Evolutionary conservation across 2,797 vertebrate genomes (phyloP).

Genomic region (Peromyscus aztecus): DNA sequence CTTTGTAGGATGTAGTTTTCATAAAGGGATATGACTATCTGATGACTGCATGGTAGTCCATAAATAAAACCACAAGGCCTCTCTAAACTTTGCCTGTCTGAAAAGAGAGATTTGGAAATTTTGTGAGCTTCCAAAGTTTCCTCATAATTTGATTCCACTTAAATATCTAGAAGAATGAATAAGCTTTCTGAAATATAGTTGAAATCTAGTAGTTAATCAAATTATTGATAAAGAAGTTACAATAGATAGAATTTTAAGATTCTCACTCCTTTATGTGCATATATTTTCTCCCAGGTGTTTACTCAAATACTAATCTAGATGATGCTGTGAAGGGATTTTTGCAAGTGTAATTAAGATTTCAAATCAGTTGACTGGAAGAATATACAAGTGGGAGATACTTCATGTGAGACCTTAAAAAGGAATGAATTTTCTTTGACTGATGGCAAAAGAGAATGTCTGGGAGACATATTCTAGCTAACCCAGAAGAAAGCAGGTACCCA

Average conservation of each 20-base stretch:
- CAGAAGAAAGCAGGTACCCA: slow-evolving; percentile 37
- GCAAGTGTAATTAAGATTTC: neutral
- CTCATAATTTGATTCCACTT: neutral
- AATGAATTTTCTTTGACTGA: slow-evolving; percentile 32
- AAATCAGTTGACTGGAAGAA: slow-evolving; percentile 28
- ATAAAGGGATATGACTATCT: slow-evolving; percentile 25
- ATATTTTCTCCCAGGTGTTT: slow-evolving; percentile 3
- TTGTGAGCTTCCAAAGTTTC: slow-evolving; percentile 55
- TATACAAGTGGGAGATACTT: slow-evolving; percentile 14
- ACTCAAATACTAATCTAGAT: slow-evolving; percentile 21
- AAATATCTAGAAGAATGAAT: slow-evolving; percentile 18
- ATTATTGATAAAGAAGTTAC: slow-evolving; percentile 22
- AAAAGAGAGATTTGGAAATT: slow-evolving; percentile 58
- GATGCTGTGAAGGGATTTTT: slow-evolving; percentile 40
- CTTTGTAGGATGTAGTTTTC: slow-evolving; percentile 50
- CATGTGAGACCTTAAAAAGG: neutral
- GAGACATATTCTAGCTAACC: neutral
- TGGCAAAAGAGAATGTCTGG: slow-evolving; percentile 47
- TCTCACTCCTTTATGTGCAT: neutral
- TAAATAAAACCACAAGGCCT: slow-evolving; percentile 26
- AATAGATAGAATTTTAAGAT: slow-evolving; percentile 34
- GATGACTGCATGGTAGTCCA: slow-evolving; percentile 10
- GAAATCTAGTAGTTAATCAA: slow-evolving; percentile 57
- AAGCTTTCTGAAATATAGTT: slow-evolving; percentile 34
- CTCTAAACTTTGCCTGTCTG: slow-evolving; percentile 59